Evolutionary conservation across 2,113 vertebrate genomes (phyloP).

Genomic region (Deroptyus accipitrinus): DNA sequence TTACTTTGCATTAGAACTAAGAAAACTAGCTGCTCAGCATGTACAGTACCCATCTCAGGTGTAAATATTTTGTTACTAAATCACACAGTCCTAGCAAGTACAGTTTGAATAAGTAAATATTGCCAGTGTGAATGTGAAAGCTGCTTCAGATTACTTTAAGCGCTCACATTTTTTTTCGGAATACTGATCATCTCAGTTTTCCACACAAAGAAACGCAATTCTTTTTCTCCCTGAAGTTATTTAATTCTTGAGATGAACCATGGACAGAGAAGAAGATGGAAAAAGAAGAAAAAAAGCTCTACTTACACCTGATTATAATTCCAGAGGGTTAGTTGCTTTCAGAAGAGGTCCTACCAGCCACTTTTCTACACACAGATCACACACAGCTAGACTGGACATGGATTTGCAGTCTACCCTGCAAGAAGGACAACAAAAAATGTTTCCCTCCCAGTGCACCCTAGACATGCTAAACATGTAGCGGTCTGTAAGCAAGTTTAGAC

Average conservation of each 20-base stretch:
- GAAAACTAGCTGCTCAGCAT: neutral
- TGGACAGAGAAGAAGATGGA: neutral
- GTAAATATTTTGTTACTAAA: neutral
- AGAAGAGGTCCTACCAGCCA: neutral
- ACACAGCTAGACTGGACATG: neutral
- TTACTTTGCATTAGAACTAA: neutral
- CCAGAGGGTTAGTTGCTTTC: neutral
- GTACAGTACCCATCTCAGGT: neutral
- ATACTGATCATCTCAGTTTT: neutral
- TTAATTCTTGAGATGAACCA: neutral
- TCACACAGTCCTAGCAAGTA: neutral
- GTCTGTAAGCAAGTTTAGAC: neutral
- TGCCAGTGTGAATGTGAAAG: accelerated
- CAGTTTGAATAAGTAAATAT: neutral
- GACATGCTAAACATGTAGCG: neutral
- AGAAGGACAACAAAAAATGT: neutral
- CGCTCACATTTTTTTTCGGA: neutral
- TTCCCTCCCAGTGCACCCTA: neutral
- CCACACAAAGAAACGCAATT: neutral
- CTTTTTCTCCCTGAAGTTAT: neutral
- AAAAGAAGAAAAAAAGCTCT: accelerated
- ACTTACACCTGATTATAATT: neutral
- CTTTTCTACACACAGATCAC: neutral
- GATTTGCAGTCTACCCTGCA: neutral
- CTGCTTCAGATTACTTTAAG: neutral